Percentiles rank a stretch among this genome's conserved stretches.
Conservation (phyloP, 2,888 invertebrate species). For the Leptarthrus brevirostris region DNA sequence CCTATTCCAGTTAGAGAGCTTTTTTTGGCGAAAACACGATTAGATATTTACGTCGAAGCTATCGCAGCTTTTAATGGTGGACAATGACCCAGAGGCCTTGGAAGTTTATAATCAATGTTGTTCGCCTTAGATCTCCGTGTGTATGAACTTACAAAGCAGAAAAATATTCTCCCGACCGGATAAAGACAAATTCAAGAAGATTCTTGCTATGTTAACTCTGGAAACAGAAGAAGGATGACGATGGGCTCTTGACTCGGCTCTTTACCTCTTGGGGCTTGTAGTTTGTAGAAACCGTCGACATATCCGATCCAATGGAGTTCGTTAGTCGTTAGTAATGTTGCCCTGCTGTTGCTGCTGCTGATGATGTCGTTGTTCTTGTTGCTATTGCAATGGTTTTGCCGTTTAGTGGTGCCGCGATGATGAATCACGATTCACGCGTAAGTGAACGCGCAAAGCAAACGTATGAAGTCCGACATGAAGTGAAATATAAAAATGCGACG, state of each 20-base stretch:
- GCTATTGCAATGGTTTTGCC: background rate
- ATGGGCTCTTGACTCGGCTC: background rate
- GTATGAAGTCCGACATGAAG: constrained; percentile 4
- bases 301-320: background rate
- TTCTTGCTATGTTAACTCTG: constrained; percentile 11
- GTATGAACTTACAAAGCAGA: constrained; percentile 3
- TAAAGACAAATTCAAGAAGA: constrained; percentile 37
- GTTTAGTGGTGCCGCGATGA: constrained; percentile 6
- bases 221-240: constrained; percentile 12
- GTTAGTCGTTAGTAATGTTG: background rate
- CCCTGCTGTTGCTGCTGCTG: background rate
- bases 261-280: background rate
- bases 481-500: background rate
- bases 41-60: constrained; percentile 27
- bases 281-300: background rate
- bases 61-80: constrained; percentile 33
- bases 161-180: constrained; percentile 33
- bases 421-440: constrained; percentile 28
- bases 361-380: background rate
- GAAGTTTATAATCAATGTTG: constrained; percentile 31
- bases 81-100: constrained; percentile 37
- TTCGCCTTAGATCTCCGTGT: constrained; percentile 12
- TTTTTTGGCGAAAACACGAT: constrained; percentile 7
- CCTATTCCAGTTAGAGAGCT: background rate
- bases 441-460: background rate